Conservation (phyloP, 2,113 vertebrate genomes). For the Montifringilla adamsi region DNA sequence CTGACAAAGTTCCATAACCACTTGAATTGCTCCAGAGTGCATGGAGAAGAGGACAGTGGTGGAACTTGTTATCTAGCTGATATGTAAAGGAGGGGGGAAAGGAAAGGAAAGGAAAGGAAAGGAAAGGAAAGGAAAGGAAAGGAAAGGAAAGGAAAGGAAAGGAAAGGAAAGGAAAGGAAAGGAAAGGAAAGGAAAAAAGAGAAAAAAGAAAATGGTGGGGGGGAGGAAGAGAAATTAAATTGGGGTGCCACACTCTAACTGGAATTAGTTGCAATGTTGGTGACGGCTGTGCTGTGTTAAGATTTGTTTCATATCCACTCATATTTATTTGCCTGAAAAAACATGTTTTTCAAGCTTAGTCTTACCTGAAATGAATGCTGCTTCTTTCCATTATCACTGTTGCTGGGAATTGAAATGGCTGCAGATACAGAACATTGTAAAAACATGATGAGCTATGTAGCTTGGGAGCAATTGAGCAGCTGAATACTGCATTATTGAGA, state of each 20-base stretch:
- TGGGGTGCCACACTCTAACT: neutral
- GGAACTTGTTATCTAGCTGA: neutral
- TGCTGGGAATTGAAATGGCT: constrained; percentile 38
- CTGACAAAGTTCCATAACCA: neutral
- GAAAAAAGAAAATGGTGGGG: neutral
- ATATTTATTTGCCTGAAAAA: neutral
- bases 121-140: no score
- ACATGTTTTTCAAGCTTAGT: neutral
- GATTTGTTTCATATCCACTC: neutral
- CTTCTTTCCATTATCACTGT: neutral
- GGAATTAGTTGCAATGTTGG: neutral
- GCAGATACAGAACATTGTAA: constrained; percentile 14
- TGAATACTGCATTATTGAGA: constrained; percentile 50
- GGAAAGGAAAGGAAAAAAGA: no score
- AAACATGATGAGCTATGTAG: neutral
- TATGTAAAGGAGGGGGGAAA: neutral
- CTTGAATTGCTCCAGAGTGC: neutral
- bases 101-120: neutral
- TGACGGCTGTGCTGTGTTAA: neutral
- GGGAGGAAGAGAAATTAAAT: neutral
- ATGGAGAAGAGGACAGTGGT: neutral
- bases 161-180: no score
- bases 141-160: neutral
- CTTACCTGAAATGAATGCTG: constrained; percentile 7
- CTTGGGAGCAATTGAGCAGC: constrained; percentile 34